Evolutionary conservation across 2,888 invertebrate genomes (phyloP), one percentile per base, ranked within the genome.

Genomic region (Acleris sparsana): DNA sequence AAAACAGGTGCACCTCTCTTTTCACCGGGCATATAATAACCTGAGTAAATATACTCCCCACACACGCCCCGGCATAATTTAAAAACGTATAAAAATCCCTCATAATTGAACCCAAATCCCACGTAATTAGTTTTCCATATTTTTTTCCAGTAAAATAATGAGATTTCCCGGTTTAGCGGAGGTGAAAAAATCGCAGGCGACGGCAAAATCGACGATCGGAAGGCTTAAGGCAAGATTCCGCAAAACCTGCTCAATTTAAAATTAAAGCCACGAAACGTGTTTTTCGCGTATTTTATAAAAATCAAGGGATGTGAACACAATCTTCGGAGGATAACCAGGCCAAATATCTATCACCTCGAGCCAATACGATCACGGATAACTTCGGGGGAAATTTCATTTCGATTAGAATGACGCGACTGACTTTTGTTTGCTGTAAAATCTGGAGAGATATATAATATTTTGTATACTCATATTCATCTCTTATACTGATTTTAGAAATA

Each of bases 261-360:
- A 92, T 92, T 91, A 92, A 92, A 93, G 92, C 92, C 92, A 91
- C 87, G 87, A 92, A 92, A 93, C 92, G 92, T 93, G 92, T 92
- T 92, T 90, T 92, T 91, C 89, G 87, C 85, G 81, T 89, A 90
- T 91, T 92, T 92, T 92, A 89, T 92, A 92, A 92, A 92, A 92
- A 89, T 90, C 87, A 84, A 80, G 85, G 89, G 87, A 89, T 92
- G 87, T 87, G 82, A 71, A 87, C 85, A 88, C 90, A 91, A 92
- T 92, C 92, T 92, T 91, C 88, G 83, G 76, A 75, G 87, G 88
- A 85, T 89, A 87, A 89, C 79, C 84, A 75, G 72, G 69, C 76
- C 71, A 74, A 70, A 75, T 77, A 70, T 66, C 77, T 53, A 67
- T 60, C 62, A 53, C 62, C 73, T 71, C 71, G 69, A 74, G 72